A percentile compares a stretch with the other conserved stretches of the same genome.
phyloP scores from a whole-genome alignment of 30 jellyfish, hydroid and myxozoan genomes.

The Aurelia coerulea region DNA sequence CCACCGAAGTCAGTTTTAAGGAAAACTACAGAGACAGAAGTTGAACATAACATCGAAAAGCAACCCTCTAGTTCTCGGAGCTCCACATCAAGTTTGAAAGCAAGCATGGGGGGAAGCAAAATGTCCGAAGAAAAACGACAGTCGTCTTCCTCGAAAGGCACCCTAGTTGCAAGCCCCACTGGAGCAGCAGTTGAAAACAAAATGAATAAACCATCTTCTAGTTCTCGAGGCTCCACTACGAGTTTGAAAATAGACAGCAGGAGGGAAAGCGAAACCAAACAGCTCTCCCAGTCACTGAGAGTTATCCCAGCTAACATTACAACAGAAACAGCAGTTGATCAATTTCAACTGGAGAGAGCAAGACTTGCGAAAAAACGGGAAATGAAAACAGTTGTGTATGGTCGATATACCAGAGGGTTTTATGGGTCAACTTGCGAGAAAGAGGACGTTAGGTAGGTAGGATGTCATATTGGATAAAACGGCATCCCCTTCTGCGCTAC shows the following conservation, averaged over 20 bases:
- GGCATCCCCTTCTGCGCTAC: no score
- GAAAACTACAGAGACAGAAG: no score
- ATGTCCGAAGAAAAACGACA: no score
- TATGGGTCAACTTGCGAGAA: constrained; percentile 82
- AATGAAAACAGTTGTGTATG: constrained; percentile 43
- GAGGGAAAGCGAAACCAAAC: background rate
- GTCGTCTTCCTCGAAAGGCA: no score
- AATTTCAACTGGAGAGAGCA: constrained; percentile 48
- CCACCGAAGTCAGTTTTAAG: no score
- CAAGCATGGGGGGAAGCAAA: background rate
- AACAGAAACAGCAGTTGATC: constrained; percentile 70
- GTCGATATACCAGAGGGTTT: constrained; percentile 27
- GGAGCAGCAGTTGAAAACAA: no score
- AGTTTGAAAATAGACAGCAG: constrained; percentile 13
- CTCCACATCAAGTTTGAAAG: background rate
- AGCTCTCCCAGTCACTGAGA: background rate
- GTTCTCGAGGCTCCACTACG: no score
- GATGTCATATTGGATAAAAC: background rate
- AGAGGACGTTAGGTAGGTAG: constrained; percentile 73
- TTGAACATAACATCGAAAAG: background rate
- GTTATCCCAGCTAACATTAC: constrained; percentile 31
- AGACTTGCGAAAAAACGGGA: constrained; percentile 68
- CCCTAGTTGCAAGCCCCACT: no score
- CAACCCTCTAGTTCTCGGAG: background rate
- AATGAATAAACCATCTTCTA: no score